Base-by-base conservation (phyloP, 2,113 vertebrate genomes). In the Bubo blakistoni region DNA sequence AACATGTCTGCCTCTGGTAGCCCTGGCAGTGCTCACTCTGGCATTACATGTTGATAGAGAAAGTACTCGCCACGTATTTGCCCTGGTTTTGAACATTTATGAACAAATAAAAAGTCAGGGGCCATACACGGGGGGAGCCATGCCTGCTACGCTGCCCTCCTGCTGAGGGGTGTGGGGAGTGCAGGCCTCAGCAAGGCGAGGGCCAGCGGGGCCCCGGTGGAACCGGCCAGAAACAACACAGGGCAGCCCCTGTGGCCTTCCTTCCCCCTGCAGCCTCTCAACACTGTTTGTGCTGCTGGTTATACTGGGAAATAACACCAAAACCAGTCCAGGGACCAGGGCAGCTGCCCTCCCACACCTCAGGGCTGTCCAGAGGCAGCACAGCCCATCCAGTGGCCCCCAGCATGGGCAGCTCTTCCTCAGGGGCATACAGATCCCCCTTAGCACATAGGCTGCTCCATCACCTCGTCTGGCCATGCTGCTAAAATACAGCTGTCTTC, bases 361-460 rank as follows among this genome's bases (percentile, higher is more conserved):
- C 42, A 52, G 32, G 34, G 16, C 54, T 40, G 34, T 9, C 19
- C 1, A 0, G 36, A 59, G 46, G 30, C 54, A 67, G 84, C 3
- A 1, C 19, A 58, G 32, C 17, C 38, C 10, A 2, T 25, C 27
- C 24, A 22, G 25, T 30, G 1, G 24, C 19, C n/a, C 58, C 49
- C 17, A 14, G 2, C 24, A 21, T 5, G 9, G 30, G 42, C 9
- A 4, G 40, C 7, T 72, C 4, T 65, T 20, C 52, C 26, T 36
- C 2, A 1, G 21, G 21, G 25, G 17, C 16, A 14, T 4, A 5
- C 1, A 4, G 55, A 38, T 1, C 16, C 14, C 40, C 67, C 65
- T 30, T 36, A 42, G 30, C 11, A 30, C 25, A 20, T 11, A 32
- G 11, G 13, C 47, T 13, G 10, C 62, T 51, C n/a, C 3, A 1